Evolutionary conservation across 2,888 invertebrate genomes (phyloP), one percentile per base, ranked within the genome.

Genomic region (Colletes collaris): DNA sequence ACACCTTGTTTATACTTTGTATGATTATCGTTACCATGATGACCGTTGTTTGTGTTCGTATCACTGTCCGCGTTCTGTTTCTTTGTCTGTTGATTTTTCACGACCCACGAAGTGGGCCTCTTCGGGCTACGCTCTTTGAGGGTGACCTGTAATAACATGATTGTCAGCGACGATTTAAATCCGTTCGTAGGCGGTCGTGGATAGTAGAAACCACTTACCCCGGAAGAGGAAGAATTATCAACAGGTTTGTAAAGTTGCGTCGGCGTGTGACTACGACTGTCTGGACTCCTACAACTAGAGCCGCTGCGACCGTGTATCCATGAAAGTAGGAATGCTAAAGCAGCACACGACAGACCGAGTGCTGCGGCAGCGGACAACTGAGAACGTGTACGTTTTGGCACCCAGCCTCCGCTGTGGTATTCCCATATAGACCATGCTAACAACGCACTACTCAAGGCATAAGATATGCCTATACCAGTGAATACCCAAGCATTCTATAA

Each of bases 401-500:
- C 96, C 96, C 95, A 96, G 59, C 92, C 92, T 94, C 95, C 92
- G 94, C 96, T 92, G 94, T 95, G 94, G 94, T 94, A 93, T 94
- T 95, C 93, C 95, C 94, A 89, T 94, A 96, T 95, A 90, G 96
- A 95, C 90, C 96, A 94, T 90, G 96, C 94, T 87, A 96, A 93
- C 87, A 96, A 95, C 84, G 96, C 95, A 92, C 93, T 92, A 83
- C 96, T 95, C 92, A 96, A 94, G 90, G 96, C 94, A 93, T 96
- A 96, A 93, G 96, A 94, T 89, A 96, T 93, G 93, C 96, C 96
- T 93, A 96, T 95, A 93, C 95, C 94, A 93, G 96, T 94, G 93
- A 96, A 96, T 92, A 96, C 95, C 94, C 96, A 95, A 92, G 96
- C 95, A 93, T 96, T 96, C 96, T 96, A 93, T 10, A 91, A 92